Conservation (phyloP, 2,797 vertebrate genomes). For the Rhodeus uyekii region DNA sequence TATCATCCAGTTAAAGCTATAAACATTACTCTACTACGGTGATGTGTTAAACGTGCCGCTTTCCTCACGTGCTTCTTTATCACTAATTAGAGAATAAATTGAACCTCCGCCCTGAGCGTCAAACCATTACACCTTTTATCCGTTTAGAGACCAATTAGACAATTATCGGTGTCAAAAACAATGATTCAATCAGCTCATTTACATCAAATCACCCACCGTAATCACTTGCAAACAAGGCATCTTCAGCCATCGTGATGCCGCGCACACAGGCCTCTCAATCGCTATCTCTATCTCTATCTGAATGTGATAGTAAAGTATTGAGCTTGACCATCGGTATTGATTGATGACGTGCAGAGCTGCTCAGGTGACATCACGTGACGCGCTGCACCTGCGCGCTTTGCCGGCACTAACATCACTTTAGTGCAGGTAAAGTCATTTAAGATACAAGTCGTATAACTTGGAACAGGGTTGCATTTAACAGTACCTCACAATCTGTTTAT, state of each 20-base stretch:
- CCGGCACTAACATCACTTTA: too few relatives aligned
- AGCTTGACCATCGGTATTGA: conserved; percentile 28
- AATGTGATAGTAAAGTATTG: conserved; percentile 60
- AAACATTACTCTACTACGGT: not conserved
- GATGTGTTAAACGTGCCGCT: not conserved
- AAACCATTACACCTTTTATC: conserved; percentile 33
- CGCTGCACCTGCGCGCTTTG: too few relatives aligned
- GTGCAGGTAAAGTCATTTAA: too few relatives aligned
- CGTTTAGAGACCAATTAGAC: conserved; percentile 35
- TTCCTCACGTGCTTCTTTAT: conserved; percentile 1
- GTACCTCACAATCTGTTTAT: not conserved
- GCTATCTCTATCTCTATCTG: too few relatives aligned
- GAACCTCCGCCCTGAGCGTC: conserved; percentile 15
- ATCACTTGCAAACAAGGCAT: conserved; percentile 58
- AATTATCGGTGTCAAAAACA: conserved; percentile 39
- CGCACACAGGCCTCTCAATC: conserved; percentile 40
- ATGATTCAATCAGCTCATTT: conserved; percentile 46
- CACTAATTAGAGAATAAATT: conserved; percentile 42
- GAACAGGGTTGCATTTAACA: not conserved
- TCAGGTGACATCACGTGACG: conserved; percentile 48
- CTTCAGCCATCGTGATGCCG: conserved; percentile 67
- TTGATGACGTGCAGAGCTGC: conserved; percentile 34
- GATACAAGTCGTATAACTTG: too few relatives aligned
- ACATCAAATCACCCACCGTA: conserved; percentile 70
- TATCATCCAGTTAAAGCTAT: not conserved